Percentiles rank a stretch among this genome's conserved stretches.
phyloP scores from a whole-genome alignment of 2,113 vertebrate species.

The Sapayoa aenigma region DNA sequence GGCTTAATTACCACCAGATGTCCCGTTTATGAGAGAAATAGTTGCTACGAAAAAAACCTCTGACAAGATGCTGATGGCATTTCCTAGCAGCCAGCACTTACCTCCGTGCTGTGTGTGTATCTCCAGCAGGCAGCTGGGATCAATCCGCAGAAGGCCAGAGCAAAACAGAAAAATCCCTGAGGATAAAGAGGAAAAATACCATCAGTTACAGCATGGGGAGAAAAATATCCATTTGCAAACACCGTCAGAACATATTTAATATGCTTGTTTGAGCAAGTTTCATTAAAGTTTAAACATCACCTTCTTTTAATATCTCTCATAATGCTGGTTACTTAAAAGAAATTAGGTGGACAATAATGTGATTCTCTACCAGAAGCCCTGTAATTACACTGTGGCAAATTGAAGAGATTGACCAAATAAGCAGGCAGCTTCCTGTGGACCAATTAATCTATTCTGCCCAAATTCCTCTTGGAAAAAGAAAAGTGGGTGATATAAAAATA shows the following conservation, averaged over 20 bases:
- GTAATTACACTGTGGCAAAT: background rate
- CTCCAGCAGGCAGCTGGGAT: conserved; percentile 67
- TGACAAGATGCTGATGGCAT: background rate
- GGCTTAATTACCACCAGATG: background rate
- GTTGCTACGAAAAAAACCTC: background rate
- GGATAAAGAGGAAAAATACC: background rate
- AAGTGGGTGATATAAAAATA: background rate
- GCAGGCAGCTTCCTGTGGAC: background rate
- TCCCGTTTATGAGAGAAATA: background rate
- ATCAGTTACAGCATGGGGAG: background rate
- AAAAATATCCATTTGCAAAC: background rate
- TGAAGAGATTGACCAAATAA: background rate
- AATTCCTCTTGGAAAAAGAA: background rate
- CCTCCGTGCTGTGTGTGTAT: conserved; percentile 46
- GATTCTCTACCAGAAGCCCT: background rate
- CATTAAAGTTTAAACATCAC: background rate
- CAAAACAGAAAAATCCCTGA: conserved; percentile 75
- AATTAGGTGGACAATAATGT: background rate
- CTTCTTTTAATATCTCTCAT: background rate
- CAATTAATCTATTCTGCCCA: background rate
- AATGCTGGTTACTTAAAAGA: background rate
- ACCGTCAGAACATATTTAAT: background rate
- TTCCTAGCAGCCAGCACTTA: conserved; percentile 41
- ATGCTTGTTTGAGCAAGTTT: background rate
- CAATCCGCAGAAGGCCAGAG: conserved; percentile 65